These are phyloP conservation scores for Ochropleura plecta DNA, from an alignment of 2,888 invertebrate species.

Conservation along the genomic window DNA sequence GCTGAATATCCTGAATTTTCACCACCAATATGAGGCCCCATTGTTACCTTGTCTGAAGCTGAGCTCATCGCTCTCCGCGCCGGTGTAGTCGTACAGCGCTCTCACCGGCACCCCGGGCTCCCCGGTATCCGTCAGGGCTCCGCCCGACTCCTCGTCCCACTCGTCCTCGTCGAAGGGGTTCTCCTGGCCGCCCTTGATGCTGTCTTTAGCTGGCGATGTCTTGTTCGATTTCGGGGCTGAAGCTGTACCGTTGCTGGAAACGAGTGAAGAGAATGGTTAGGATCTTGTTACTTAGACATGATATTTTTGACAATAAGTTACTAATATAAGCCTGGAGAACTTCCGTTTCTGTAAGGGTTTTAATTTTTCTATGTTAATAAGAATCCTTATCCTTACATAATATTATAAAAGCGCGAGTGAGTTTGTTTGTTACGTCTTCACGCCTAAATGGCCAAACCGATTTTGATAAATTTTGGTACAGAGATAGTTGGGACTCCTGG, in stretches of 20 bases:
- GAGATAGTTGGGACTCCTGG: too few relatives aligned
- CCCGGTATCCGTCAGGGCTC: slow-evolving; percentile 96
- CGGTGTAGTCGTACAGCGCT: slow-evolving; percentile 99
- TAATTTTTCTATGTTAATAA: neutral
- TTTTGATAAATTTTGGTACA: too few relatives aligned
- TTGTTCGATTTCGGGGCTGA: slow-evolving; percentile 82
- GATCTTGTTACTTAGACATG: neutral
- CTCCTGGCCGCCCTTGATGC: slow-evolving; percentile 88
- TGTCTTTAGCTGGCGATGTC: slow-evolving; percentile 83
- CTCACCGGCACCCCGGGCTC: slow-evolving; percentile 98
- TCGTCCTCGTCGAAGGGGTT: slow-evolving; percentile 97
- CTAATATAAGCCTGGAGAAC: neutral
- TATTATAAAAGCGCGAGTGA: too few relatives aligned
- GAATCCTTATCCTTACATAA: too few relatives aligned
- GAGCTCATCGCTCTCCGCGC: slow-evolving; percentile 99
- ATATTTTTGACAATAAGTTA: neutral
- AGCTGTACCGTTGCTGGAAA: slow-evolving; percentile 86
- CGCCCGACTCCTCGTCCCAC: slow-evolving; percentile 95
- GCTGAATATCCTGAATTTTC: neutral
- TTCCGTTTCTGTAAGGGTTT: neutral
- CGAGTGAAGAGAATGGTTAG: neutral
- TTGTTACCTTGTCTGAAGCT: slow-evolving; percentile 97
- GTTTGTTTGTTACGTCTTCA: too few relatives aligned
- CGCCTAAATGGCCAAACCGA: too few relatives aligned
- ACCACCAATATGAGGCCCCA: neutral